Evolutionary conservation across 2,113 vertebrate species (phyloP).

Genomic region (Ctenomys sociabilis): DNA sequence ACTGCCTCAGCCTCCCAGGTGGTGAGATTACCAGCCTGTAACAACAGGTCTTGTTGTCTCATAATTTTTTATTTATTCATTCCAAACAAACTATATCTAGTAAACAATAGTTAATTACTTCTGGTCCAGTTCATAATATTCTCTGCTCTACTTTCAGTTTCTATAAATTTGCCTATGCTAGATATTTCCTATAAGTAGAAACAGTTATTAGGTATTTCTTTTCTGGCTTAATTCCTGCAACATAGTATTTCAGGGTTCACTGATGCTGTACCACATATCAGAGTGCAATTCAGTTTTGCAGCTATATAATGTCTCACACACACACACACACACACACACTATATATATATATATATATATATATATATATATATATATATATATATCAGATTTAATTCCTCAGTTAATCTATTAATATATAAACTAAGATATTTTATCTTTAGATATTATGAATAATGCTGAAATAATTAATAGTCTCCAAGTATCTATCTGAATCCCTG

Average conservation of each 20-base stretch:
- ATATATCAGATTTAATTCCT: not conserved
- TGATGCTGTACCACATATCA: not conserved
- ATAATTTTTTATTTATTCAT: not conserved
- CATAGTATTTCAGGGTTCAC: not conserved
- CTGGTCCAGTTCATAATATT: fast-evolving
- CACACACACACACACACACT: too few species aligned
- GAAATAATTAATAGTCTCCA: not conserved
- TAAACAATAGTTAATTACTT: not conserved
- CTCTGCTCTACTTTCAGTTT: not conserved
- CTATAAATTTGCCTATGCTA: not conserved
- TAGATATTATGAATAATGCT: not conserved
- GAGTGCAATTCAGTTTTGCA: not conserved
- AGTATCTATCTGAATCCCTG: not conserved
- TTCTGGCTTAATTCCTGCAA: not conserved
- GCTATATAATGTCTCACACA: not conserved
- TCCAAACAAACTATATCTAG: not conserved
- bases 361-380: not conserved
- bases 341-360: not conserved
- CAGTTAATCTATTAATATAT: not conserved
- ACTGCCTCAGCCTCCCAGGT: not conserved
- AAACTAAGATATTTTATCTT: not conserved
- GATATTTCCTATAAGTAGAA: not conserved
- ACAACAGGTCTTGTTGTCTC: not conserved
- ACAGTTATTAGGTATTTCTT: not conserved
- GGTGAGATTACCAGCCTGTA: not conserved